Evolutionary conservation across 2,113 vertebrate species (phyloP).

Genomic region (Psephotus haematonotus): DNA sequence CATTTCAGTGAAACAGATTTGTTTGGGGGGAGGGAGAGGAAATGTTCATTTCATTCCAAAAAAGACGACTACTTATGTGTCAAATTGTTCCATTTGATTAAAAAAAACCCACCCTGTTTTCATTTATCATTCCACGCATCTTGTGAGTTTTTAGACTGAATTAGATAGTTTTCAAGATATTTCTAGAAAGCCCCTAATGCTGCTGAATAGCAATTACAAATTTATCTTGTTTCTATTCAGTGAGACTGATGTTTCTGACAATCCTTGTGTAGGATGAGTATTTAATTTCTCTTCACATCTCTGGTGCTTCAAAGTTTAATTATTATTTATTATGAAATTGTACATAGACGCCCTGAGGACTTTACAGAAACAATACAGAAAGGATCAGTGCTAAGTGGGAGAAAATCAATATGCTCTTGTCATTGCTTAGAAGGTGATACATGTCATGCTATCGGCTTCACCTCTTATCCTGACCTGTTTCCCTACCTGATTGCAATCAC

Average conservation of each 20-base stretch:
- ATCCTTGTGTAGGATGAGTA: neutral
- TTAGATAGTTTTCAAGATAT: neutral
- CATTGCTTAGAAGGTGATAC: neutral
- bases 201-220: neutral
- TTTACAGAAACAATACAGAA: neutral
- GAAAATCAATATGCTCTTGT: conserved; percentile 14
- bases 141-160: neutral
- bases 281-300: neutral
- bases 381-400: neutral
- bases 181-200: neutral
- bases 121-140: neutral
- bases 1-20: conserved; percentile 68
- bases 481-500: conserved; percentile 18
- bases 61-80: conserved; percentile 50
- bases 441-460: neutral
- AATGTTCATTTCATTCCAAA: conserved; percentile 63
- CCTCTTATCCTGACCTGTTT: neutral
- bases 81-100: conserved; percentile 14
- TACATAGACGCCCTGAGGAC: neutral
- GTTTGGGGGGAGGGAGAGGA: conserved; percentile 54
- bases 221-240: neutral
- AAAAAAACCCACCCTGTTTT: neutral
- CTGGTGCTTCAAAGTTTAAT: neutral
- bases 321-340: conserved; percentile 5
- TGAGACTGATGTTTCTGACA: neutral